phyloP scores from a whole-genome alignment of 2,888 invertebrate genomes.

The Monoplex corrugatus region DNA sequence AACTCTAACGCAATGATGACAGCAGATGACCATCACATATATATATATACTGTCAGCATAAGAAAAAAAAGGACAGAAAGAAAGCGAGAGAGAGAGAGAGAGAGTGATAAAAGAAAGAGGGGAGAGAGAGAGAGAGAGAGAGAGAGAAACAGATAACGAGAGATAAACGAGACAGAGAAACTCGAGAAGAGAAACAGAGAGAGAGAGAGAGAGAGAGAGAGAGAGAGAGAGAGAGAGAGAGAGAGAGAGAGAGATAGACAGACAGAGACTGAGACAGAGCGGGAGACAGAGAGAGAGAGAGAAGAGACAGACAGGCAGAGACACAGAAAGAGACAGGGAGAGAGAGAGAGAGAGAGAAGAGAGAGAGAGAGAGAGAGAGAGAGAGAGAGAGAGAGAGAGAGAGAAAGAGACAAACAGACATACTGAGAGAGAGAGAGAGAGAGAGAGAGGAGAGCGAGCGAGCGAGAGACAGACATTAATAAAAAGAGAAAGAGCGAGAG shows the following conservation, averaged over 20 bases:
- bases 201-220: slow-evolving; percentile 11
- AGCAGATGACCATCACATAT: too few relatives aligned
- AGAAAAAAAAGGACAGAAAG: neutral
- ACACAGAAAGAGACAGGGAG: neutral
- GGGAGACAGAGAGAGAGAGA: neutral
- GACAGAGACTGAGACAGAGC: neutral
- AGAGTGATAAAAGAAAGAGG: neutral
- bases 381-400: neutral
- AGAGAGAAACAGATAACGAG: neutral
- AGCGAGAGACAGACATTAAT: neutral
- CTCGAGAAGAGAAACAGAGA: neutral
- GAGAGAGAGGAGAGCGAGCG: too few relatives aligned
- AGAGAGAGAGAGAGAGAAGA: neutral
- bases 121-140: neutral
- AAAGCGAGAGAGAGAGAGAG: slow-evolving; percentile 19
- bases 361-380: neutral
- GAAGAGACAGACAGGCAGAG: neutral
- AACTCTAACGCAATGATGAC: too few relatives aligned
- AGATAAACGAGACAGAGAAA: neutral
- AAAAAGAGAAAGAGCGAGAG: neutral
- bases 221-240: neutral
- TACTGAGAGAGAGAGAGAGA: neutral
- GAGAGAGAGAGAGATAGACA: neutral
- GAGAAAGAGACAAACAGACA: neutral
- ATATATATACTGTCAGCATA: too few relatives aligned